Evolutionary conservation across 2,888 invertebrate species (phyloP), one percentile per base, ranked within the genome.

Genomic region (Coleophora deauratella): DNA sequence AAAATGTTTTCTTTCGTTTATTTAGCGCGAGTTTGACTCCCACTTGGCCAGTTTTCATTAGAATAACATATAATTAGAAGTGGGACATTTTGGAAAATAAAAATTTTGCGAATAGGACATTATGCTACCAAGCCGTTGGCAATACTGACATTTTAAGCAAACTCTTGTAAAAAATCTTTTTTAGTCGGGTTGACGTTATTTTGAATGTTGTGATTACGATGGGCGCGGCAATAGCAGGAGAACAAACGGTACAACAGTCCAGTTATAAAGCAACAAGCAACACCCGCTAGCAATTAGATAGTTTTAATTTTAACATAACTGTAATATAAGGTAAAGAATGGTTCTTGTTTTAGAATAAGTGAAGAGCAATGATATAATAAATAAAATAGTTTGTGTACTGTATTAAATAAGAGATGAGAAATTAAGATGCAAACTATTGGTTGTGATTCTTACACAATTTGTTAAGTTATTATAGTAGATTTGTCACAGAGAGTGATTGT

Each of bases 401-500:
- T 76, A 79, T 62, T 68, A 82, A 37, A 37, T 37, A 81, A 78
- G 82, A 77, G 68, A 80, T 70, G 76, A 80, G 76, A 80, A 81
- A 79, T 79, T 82, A 81, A 79, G 73, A 82, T 79, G 84, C 84
- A 84, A 80, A 81, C 81, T 82, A 84, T 85, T 81, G 85, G 85
- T 85, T 85, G 85, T 85, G 85, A 85, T 81, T 82, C 76, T 67
- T 72, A 84, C 85, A 84, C 85, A 85, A 82, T 84, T 82, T 78
- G 82, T 85, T 84, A 80, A 79, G 82, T 80, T 82, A 74, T 80
- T n/a, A 9, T 78, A 59, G 72, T 80, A 78, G 74, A 72, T 73
- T 65, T 72, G 71, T 73, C 75, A 76, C 78, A 66, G 52, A n/a
- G n/a, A 64, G 66, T 59, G 63, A 62, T 67, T 74, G 75, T 74